These are phyloP conservation scores for Apamea anceps DNA, from an alignment of 2,888 invertebrate genomes.

Conservation along the genomic window DNA sequence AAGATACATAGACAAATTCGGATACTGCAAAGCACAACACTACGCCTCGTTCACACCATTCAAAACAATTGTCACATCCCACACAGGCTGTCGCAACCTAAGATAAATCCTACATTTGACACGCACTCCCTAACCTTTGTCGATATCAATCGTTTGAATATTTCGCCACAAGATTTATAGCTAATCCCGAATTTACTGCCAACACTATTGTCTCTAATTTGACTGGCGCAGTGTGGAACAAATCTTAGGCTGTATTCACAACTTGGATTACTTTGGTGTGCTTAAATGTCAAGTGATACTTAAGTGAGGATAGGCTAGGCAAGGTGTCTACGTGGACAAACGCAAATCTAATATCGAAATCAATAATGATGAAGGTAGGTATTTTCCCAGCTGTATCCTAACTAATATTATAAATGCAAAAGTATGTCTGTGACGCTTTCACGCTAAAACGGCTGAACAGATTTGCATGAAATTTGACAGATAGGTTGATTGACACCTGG, in stretches of 20 bases:
- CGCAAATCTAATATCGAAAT: not conserved
- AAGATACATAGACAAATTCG: constrained; percentile 3
- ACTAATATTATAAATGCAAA: too few species aligned
- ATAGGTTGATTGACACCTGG: too few species aligned
- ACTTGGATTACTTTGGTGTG: not conserved
- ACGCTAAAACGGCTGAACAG: too few species aligned
- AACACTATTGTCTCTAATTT: constrained; percentile 67
- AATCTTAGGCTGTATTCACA: constrained; percentile 38
- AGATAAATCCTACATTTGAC: constrained; percentile 74
- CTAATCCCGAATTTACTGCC: constrained; percentile 56
- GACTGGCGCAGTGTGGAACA: constrained; percentile 37
- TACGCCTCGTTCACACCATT: constrained; percentile 56
- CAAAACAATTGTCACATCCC: constrained; percentile 68
- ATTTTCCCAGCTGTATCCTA: too few species aligned
- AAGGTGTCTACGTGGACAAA: not conserved
- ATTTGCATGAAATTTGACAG: too few species aligned
- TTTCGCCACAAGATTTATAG: constrained; percentile 67
- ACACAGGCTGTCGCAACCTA: constrained; percentile 66
- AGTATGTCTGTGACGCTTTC: too few species aligned
- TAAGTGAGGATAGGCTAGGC: not conserved
- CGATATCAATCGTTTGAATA: constrained; percentile 68
- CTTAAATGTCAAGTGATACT: constrained; percentile 4
- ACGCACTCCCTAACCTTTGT: constrained; percentile 67
- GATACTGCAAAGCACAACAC: constrained; percentile 37
- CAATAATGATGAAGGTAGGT: not conserved